Conservation (phyloP, 1,140 invertebrate genomes). For the Nilaparvata lugens region DNA sequence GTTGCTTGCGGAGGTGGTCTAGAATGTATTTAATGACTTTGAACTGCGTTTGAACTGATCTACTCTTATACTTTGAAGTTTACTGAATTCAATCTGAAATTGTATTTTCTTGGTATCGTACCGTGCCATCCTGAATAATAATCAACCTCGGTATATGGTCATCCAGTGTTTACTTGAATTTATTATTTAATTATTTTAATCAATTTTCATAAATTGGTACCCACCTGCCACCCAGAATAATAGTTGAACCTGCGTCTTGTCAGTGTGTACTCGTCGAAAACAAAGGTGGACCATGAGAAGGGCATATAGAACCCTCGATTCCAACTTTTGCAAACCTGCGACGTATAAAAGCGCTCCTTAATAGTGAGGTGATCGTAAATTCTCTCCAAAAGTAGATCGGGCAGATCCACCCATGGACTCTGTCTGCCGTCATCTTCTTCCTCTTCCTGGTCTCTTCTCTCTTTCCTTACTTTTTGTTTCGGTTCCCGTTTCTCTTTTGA, state of each 20-base stretch:
- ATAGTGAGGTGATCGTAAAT: slow-evolving; percentile 62
- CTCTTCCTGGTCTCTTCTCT: background rate
- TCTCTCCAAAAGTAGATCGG: slow-evolving; percentile 66
- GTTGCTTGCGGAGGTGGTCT: no score
- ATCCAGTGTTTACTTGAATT: slow-evolving; percentile 1
- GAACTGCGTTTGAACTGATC: no score
- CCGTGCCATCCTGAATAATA: no score
- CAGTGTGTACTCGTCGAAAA: slow-evolving; percentile 59
- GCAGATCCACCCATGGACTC: slow-evolving; percentile 52
- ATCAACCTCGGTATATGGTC: slow-evolving; percentile 2
- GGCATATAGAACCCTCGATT: slow-evolving; percentile 63
- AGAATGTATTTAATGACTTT: no score
- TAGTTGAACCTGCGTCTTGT: slow-evolving; percentile 70
- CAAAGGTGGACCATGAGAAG: slow-evolving; percentile 62
- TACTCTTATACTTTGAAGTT: no score
- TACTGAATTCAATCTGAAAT: no score
- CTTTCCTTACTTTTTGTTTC: no score
- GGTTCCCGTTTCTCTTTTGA: no score
- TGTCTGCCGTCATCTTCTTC: slow-evolving; percentile 9
- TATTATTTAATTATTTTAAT: background rate
- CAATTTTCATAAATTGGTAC: background rate
- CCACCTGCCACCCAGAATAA: slow-evolving; percentile 67
- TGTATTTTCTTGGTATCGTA: no score
- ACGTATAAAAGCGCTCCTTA: slow-evolving; percentile 58
- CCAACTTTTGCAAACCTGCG: slow-evolving; percentile 61